phyloP scores from a whole-genome alignment of 1,140 invertebrate species.

The Papilio xuthus region DNA sequence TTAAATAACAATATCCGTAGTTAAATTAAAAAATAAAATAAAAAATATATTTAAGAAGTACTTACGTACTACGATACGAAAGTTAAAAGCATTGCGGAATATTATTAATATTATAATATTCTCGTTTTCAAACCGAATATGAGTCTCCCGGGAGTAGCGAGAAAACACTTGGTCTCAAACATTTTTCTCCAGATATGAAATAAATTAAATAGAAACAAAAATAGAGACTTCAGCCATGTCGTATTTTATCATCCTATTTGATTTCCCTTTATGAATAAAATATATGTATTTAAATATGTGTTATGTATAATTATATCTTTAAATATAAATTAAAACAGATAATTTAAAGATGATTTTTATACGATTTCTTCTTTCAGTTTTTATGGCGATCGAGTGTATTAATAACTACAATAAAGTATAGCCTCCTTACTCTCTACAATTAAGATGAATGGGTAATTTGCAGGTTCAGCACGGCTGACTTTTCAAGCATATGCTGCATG shows the following conservation, averaged over 20 bases:
- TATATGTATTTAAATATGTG: background rate
- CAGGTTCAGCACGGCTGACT: background rate
- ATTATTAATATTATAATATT: background rate
- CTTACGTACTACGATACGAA: too few relatives aligned
- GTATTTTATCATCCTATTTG: background rate
- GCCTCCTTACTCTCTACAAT: background rate
- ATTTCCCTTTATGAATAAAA: background rate
- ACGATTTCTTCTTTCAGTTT: too few relatives aligned
- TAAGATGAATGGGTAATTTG: background rate
- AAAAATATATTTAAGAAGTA: background rate
- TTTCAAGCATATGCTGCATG: background rate
- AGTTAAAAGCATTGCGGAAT: background rate
- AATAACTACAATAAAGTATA: too few relatives aligned
- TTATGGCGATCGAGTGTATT: too few relatives aligned
- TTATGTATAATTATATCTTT: background rate
- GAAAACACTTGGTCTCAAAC: background rate
- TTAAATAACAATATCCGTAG: too few relatives aligned
- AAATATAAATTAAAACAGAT: too few relatives aligned
- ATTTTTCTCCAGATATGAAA: background rate
- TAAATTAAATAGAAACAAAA: slow-evolving; percentile 20
- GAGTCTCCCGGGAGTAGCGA: background rate
- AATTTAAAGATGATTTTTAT: too few relatives aligned
- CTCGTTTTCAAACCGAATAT: background rate
- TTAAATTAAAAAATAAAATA: background rate
- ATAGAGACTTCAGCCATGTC: background rate